Percentiles rank a stretch among this genome's conserved stretches.
phyloP scores from a whole-genome alignment of 2,888 invertebrate genomes.

The Lagria hirta region DNA sequence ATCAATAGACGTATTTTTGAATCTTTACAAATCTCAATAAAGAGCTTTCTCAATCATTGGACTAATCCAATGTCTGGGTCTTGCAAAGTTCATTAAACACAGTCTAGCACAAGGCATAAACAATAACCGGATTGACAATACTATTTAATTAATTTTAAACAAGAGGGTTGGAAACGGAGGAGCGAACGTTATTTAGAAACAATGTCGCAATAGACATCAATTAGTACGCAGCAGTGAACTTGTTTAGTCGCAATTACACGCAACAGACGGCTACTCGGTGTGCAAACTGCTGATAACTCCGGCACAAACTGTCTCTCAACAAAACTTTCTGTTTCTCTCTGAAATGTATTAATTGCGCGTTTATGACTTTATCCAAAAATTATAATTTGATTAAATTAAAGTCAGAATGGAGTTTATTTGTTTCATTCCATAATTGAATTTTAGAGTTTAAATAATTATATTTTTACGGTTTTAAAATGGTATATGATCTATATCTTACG shows the following conservation, averaged over 20 bases:
- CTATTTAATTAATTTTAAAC: conserved; percentile 50
- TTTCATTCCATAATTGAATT: too few species aligned
- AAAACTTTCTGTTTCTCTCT: conserved; percentile 16
- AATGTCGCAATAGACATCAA: conserved; percentile 55
- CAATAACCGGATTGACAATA: conserved; percentile 41
- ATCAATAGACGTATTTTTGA: too few species aligned
- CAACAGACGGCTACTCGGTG: conserved; percentile 51
- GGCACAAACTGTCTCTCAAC: conserved; percentile 17
- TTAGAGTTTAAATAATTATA: too few species aligned
- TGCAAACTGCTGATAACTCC: conserved; percentile 51
- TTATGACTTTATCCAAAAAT: too few species aligned
- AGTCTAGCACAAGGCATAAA: conserved; percentile 36
- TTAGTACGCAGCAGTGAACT: conserved; percentile 55
- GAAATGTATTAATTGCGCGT: conserved; percentile 25
- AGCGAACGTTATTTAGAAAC: conserved; percentile 49
- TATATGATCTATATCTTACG: too few species aligned
- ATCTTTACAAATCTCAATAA: too few species aligned
- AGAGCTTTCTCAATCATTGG: too few species aligned
- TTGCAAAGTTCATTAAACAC: conserved; percentile 37
- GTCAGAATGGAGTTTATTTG: too few species aligned
- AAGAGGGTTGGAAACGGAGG: conserved; percentile 35
- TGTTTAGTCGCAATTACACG: conserved; percentile 56
- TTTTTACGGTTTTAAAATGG: too few species aligned
- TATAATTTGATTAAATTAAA: too few species aligned
- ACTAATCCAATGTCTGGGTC: too few species aligned